Evolutionary conservation across 2,113 vertebrate species (phyloP).

Genomic region (Oriolus oriolus): DNA sequence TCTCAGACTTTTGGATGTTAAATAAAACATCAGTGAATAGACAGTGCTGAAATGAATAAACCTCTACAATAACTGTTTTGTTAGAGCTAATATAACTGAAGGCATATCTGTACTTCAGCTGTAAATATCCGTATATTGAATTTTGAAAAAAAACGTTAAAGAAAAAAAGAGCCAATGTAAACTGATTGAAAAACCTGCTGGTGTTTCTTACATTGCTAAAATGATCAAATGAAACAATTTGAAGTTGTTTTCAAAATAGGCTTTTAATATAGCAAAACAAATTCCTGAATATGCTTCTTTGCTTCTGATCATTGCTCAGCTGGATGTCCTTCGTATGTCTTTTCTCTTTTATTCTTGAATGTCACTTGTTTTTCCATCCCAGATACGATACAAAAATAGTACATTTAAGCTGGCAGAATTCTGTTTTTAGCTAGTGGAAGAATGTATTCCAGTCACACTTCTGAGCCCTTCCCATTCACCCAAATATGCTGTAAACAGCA

Average conservation of each 20-base stretch:
- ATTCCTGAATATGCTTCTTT: background rate
- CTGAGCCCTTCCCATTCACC: background rate
- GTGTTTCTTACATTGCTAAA: background rate
- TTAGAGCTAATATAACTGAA: background rate
- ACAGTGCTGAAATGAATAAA: background rate
- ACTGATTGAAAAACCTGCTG: background rate
- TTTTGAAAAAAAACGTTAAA: background rate
- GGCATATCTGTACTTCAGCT: background rate
- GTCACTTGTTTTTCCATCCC: background rate
- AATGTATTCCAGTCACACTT: background rate
- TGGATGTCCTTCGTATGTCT: background rate
- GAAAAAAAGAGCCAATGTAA: background rate
- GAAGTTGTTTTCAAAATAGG: background rate
- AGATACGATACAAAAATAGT: background rate
- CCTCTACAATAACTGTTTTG: background rate
- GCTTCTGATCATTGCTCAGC: background rate
- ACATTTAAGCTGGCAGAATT: background rate
- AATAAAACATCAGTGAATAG: background rate
- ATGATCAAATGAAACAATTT: background rate
- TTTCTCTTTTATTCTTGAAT: background rate
- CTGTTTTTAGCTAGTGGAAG: background rate
- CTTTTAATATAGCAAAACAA: background rate
- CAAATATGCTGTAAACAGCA: background rate
- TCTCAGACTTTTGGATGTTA: background rate
- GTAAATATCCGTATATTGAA: background rate